phyloP scores from a whole-genome alignment of 2,113 vertebrate genomes.

The Centropus unirufus region DNA sequence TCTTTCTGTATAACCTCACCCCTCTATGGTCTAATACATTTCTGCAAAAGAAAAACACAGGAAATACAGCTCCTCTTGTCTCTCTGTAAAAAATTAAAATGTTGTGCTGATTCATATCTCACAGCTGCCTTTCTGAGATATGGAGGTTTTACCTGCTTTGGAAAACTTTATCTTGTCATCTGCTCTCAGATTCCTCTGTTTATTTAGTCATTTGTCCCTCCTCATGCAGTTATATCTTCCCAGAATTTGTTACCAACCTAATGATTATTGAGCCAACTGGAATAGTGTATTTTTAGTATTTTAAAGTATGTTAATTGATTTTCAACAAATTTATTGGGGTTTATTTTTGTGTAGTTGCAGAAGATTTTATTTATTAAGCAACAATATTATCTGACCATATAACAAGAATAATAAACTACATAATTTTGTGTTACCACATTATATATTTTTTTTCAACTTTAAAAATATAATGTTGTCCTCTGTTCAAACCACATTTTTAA shows the following conservation, averaged over 20 bases:
- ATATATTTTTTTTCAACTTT: not conserved
- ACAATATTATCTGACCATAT: not conserved
- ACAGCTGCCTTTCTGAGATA: not conserved
- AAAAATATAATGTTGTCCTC: not conserved
- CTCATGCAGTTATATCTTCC: not conserved
- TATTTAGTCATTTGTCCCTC: not conserved
- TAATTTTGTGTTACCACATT: not conserved
- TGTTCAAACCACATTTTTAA: not conserved
- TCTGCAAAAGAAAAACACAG: not conserved
- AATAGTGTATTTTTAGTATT: not conserved
- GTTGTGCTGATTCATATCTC: not conserved
- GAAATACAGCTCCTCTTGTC: not conserved
- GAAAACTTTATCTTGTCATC: not conserved
- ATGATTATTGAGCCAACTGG: not conserved
- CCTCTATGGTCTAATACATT: fast-evolving
- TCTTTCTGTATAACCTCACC: not conserved
- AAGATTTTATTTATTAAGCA: not conserved
- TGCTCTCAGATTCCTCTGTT: not conserved
- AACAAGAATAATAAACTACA: not conserved
- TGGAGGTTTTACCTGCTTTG: not conserved
- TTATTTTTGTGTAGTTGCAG: not conserved
- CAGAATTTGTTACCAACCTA: not conserved
- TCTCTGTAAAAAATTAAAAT: not conserved
- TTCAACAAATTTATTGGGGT: fast-evolving
- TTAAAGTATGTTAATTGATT: not conserved